Evolutionary conservation across 1,140 invertebrate species (phyloP).

Genomic region (Dreissena rostriformis): DNA sequence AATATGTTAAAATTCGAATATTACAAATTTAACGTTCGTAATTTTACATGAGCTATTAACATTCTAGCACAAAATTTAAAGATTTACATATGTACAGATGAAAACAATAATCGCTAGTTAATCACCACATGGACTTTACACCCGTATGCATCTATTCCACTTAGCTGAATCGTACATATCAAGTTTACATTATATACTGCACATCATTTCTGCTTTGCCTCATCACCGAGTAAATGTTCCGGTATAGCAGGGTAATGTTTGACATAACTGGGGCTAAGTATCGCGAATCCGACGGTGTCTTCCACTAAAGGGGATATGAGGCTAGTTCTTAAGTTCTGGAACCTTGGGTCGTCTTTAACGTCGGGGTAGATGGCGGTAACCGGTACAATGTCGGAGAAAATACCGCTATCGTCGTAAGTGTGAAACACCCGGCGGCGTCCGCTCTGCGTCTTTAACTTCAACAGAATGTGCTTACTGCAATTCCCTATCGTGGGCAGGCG

Average conservation of each 20-base stretch:
- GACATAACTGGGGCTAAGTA: conserved; percentile 21
- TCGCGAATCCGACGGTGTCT: conserved; percentile 16
- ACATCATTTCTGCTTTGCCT: too few relatives aligned
- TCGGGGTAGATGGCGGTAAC: conserved; percentile 60
- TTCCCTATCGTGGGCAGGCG: conserved; percentile 58
- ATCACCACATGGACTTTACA: too few relatives aligned
- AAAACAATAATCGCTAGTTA: too few relatives aligned
- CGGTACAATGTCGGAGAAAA: conserved; percentile 65
- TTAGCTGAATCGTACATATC: too few relatives aligned
- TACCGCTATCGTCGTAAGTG: conserved; percentile 61
- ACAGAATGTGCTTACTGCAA: conserved; percentile 59
- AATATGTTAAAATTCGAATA: too few relatives aligned
- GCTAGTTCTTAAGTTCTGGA: conserved; percentile 54
- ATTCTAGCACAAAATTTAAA: too few relatives aligned
- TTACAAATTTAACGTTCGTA: too few relatives aligned
- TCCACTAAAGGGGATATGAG: conserved; percentile 14
- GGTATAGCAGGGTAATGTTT: conserved; percentile 33
- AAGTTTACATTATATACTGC: too few relatives aligned
- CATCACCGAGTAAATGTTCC: neutral
- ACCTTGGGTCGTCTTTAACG: conserved; percentile 63
- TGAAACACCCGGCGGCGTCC: conserved; percentile 66
- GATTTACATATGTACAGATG: too few relatives aligned
- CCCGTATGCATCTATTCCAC: too few relatives aligned
- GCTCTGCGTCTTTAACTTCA: conserved; percentile 64
- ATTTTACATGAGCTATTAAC: too few relatives aligned